phyloP scores from a whole-genome alignment of 2,888 invertebrate species.

The Pammene fasciana region DNA sequence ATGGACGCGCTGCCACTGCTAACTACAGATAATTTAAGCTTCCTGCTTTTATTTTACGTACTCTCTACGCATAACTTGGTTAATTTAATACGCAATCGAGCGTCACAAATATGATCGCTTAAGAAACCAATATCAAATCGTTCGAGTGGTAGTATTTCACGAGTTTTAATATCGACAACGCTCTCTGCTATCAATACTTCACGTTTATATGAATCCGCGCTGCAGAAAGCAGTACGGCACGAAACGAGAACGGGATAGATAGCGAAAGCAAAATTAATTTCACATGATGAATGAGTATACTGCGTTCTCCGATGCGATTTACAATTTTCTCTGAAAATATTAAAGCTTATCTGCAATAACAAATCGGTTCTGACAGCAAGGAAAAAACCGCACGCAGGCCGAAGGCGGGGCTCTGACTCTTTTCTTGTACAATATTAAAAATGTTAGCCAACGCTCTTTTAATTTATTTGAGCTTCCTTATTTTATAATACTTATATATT shows the following conservation, averaged over 20 bases:
- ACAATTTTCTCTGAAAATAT: constrained; percentile 64
- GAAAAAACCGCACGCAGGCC: constrained; percentile 33
- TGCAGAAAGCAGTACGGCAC: constrained; percentile 70
- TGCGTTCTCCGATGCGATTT: constrained; percentile 70
- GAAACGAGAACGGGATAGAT: constrained; percentile 59
- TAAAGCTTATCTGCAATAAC: constrained; percentile 53
- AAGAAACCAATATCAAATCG: constrained; percentile 27
- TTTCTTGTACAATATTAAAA: constrained; percentile 31
- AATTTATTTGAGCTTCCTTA: constrained; percentile 8
- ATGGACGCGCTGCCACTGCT: too few species aligned
- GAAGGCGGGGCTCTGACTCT: constrained; percentile 22
- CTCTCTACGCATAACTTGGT: too few species aligned
- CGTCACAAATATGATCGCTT: constrained; percentile 3
- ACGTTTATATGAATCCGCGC: constrained; percentile 65
- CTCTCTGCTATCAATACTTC: constrained; percentile 61
- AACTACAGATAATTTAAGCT: too few species aligned
- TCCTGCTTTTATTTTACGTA: too few species aligned
- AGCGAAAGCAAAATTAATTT: constrained; percentile 75
- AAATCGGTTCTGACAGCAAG: constrained; percentile 50
- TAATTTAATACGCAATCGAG: too few species aligned
- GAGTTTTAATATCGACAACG: constrained; percentile 64
- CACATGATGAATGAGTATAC: constrained; percentile 80
- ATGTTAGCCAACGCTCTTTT: constrained; percentile 14
- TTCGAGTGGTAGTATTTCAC: constrained; percentile 42
- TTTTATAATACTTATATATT: not conserved